Evolutionary conservation across 2,797 vertebrate genomes (phyloP).

Genomic region (Coluber constrictor): DNA sequence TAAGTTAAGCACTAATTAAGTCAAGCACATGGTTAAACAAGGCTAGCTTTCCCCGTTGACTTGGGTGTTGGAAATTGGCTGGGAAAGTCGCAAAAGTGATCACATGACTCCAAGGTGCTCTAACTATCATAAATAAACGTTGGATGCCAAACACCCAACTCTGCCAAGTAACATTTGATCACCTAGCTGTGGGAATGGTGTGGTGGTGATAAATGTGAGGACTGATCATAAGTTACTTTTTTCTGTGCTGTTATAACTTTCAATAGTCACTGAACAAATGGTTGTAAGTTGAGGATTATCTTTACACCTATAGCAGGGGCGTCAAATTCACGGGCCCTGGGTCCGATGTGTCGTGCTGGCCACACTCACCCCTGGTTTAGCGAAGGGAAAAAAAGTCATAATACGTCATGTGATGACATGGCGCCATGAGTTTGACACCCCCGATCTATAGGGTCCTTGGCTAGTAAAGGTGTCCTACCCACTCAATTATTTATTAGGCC

Average conservation of each 20-base stretch:
- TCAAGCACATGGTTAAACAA: neutral
- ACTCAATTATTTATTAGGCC: neutral
- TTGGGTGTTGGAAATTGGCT: neutral
- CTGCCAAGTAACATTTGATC: neutral
- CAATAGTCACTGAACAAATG: neutral
- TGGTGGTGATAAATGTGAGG: neutral
- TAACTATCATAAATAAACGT: neutral
- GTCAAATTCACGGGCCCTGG: accelerated
- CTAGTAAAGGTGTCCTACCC: neutral
- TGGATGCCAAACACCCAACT: neutral
- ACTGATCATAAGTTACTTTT: neutral
- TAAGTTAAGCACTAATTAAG: neutral
- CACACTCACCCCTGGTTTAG: too few species aligned
- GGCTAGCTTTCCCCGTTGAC: neutral
- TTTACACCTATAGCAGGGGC: neutral
- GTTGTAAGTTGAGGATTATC: neutral
- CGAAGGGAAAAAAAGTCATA: too few species aligned
- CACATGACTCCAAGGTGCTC: neutral
- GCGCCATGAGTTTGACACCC: too few species aligned
- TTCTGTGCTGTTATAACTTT: neutral
- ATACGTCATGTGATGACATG: too few species aligned
- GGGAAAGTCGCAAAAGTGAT: neutral
- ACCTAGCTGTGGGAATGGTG: neutral
- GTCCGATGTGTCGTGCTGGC: too few species aligned
- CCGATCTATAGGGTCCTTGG: neutral